A percentile compares a stretch with the other conserved stretches of the same genome.
These are phyloP conservation scores for Drosophila formosana DNA, from an alignment of 2,888 invertebrate genomes.

Conservation along the genomic window DNA sequence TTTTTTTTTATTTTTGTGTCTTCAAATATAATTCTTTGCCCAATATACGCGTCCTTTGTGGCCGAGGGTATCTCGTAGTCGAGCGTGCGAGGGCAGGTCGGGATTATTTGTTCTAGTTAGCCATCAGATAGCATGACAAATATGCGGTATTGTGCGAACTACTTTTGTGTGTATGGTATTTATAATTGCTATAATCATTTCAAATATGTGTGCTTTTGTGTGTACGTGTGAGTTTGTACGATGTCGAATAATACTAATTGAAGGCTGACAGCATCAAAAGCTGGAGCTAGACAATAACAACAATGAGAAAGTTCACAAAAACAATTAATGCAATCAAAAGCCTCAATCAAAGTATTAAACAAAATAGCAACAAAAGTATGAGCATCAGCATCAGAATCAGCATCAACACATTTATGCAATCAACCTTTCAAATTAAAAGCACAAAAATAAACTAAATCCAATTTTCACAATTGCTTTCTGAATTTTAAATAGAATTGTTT, in stretches of 20 bases:
- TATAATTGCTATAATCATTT: slow-evolving; percentile 56
- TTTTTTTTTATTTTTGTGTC: too few relatives aligned
- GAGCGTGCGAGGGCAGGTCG: not conserved
- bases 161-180: not conserved
- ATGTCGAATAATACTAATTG: slow-evolving; percentile 49
- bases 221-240: not conserved
- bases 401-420: slow-evolving; percentile 22
- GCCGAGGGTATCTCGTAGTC: not conserved
- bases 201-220: slow-evolving; percentile 9
- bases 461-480: slow-evolving; percentile 5
- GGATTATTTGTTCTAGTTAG: not conserved
- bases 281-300: slow-evolving; percentile 5
- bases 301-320: slow-evolving; percentile 22
- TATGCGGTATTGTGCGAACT: slow-evolving; percentile 14
- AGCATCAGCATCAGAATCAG: not conserved
- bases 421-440: slow-evolving; percentile 9
- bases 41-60: too few relatives aligned
- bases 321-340: slow-evolving; percentile 65
- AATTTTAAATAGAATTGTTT: not conserved
- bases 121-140: slow-evolving; percentile 12
- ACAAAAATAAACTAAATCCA: slow-evolving; percentile 13
- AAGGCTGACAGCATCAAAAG: slow-evolving; percentile 33
- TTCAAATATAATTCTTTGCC: too few relatives aligned
- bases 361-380: slow-evolving; percentile 10
- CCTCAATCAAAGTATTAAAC: slow-evolving; percentile 45